phyloP scores from a whole-genome alignment of 2,797 vertebrate genomes.

The Anas georgica region DNA sequence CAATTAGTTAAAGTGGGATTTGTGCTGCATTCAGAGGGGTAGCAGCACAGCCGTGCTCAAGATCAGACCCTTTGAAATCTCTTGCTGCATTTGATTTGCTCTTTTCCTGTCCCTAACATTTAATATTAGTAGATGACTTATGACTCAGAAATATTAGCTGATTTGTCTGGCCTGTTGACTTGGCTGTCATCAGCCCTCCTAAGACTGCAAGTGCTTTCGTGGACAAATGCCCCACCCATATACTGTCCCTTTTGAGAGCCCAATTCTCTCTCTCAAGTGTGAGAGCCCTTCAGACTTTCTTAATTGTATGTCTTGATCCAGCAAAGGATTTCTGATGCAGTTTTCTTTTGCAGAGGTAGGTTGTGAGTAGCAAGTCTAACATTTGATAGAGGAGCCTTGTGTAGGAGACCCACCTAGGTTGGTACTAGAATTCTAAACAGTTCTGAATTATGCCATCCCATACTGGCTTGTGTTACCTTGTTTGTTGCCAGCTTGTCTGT shows the following conservation, averaged over 20 bases:
- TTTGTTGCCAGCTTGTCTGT: neutral
- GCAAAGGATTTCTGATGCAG: neutral
- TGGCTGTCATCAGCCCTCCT: neutral
- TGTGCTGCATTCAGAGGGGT: fast-evolving
- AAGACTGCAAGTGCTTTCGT: neutral
- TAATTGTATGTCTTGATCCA: neutral
- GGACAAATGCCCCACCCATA: neutral
- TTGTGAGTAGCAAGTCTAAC: neutral
- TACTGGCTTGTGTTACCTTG: neutral
- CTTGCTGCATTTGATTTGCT: neutral
- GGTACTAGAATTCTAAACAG: neutral
- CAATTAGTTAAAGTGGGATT: neutral
- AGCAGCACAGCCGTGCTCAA: fast-evolving
- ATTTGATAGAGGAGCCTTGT: neutral
- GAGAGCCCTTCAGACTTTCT: neutral
- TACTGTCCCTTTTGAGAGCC: neutral
- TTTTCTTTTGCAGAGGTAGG: neutral
- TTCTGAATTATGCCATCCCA: neutral
- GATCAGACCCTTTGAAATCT: neutral
- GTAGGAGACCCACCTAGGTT: neutral
- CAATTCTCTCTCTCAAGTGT: neutral
- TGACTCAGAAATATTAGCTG: neutral
- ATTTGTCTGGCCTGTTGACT: neutral
- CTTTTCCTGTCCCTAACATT: neutral
- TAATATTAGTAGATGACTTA: neutral